A percentile compares a stretch with the other conserved stretches of the same genome.
Evolutionary conservation across 2,888 invertebrate genomes (phyloP).

Genomic region (Pseudeuparius sepicola): DNA sequence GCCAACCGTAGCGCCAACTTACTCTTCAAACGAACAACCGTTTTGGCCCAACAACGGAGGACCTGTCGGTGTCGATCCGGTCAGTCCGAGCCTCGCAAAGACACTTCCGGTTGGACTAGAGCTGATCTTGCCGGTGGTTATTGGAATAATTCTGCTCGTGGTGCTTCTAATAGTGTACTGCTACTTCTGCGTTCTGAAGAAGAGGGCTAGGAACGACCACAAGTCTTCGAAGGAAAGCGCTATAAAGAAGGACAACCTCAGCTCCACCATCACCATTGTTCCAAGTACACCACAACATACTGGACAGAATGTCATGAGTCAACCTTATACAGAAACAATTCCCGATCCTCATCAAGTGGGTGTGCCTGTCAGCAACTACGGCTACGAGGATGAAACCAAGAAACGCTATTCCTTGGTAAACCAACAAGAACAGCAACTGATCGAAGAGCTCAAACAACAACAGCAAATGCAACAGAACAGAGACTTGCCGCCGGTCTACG

Average conservation of each 20-base stretch:
- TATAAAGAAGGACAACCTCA: constrained; percentile 36
- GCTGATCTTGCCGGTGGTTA: constrained; percentile 41
- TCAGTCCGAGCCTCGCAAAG: constrained; percentile 37
- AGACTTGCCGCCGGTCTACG: constrained; percentile 30
- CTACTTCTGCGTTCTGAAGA: constrained; percentile 42
- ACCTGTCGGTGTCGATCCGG: constrained; percentile 31
- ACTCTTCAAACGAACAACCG: constrained; percentile 32
- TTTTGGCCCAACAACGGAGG: constrained; percentile 36
- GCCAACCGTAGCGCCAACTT: constrained; percentile 39
- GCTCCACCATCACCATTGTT: constrained; percentile 39
- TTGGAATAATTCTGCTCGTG: constrained; percentile 39
- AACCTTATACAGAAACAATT: constrained; percentile 30
- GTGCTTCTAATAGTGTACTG: constrained; percentile 40
- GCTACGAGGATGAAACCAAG: constrained; percentile 40
- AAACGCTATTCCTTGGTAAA: constrained; percentile 42
- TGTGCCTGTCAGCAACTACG: constrained; percentile 38
- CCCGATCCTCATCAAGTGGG: constrained; percentile 40
- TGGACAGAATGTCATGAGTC: constrained; percentile 29
- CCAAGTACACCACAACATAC: constrained; percentile 35
- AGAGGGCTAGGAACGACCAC: constrained; percentile 30
- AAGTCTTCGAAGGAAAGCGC: constrained; percentile 29
- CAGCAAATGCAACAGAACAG: constrained; percentile 32
- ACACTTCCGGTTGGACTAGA: constrained; percentile 39
- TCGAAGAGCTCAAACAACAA: constrained; percentile 40
- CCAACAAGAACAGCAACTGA: constrained; percentile 40